Evolutionary conservation across 1,140 invertebrate species (phyloP).

Genomic region (Brachionus koreanus): DNA sequence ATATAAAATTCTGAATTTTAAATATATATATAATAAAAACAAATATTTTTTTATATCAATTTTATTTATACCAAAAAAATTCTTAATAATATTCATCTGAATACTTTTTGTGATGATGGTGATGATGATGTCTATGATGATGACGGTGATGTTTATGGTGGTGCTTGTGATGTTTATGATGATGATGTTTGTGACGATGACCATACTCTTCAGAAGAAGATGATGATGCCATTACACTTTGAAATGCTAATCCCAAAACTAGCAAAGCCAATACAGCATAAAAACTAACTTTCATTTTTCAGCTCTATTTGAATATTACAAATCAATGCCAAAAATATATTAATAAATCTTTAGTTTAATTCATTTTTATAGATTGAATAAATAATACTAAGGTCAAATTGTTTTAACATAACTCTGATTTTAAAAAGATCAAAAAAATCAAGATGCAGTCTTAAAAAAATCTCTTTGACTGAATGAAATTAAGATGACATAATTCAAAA

Average conservation of each 20-base stretch:
- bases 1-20: too few relatives aligned
- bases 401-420: neutral
- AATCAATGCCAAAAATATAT: too few relatives aligned
- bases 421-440: neutral
- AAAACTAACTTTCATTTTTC: neutral
- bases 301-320: neutral
- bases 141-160: neutral
- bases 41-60: too few relatives aligned
- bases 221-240: neutral
- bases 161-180: neutral
- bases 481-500: neutral
- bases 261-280: neutral
- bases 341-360: too few relatives aligned
- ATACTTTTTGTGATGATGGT: constrained; percentile 12
- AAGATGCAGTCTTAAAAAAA: neutral
- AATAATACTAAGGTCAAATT: neutral
- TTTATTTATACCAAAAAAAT: too few relatives aligned
- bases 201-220: neutral
- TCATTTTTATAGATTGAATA: too few relatives aligned
- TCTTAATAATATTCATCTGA: neutral
- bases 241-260: neutral
- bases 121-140: neutral
- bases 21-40: too few relatives aligned
- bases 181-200: neutral
- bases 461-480: neutral